phyloP scores from a whole-genome alignment of 2,113 vertebrate species.

The Elephantulus edwardii region DNA sequence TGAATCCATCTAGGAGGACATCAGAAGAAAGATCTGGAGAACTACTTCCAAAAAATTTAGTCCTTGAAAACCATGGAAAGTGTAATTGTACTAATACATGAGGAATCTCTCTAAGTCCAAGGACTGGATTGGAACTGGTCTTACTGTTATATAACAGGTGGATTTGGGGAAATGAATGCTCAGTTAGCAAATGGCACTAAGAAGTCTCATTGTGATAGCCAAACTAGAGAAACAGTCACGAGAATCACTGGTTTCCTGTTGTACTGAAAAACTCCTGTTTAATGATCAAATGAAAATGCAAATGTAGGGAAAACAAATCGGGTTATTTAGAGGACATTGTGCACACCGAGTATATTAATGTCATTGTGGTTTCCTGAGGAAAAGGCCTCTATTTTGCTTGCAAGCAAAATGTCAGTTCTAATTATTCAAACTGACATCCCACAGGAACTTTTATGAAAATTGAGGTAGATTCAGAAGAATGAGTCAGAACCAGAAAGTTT shows the following conservation, averaged over 20 bases:
- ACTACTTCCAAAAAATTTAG: neutral
- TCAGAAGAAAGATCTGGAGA: neutral
- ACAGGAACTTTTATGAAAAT: slow-evolving; percentile 77
- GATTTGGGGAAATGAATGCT: neutral
- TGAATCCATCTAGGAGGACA: neutral
- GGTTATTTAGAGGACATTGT: slow-evolving; percentile 63
- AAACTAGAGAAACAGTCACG: slow-evolving; percentile 1
- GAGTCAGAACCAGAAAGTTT: slow-evolving; percentile 26
- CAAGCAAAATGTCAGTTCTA: slow-evolving; percentile 70
- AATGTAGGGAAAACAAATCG: slow-evolving; percentile 67
- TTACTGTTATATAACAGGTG: slow-evolving; percentile 27
- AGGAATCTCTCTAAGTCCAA: neutral
- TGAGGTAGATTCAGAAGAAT: slow-evolving; percentile 54
- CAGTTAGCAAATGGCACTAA: neutral
- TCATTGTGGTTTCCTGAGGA: slow-evolving; percentile 68
- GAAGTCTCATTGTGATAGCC: neutral
- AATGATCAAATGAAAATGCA: slow-evolving; percentile 69
- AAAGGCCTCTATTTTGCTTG: slow-evolving; percentile 73
- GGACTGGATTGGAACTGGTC: neutral
- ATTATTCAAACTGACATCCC: slow-evolving; percentile 76
- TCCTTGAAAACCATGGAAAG: neutral
- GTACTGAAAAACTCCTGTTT: slow-evolving; percentile 60
- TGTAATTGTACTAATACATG: neutral
- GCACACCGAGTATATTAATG: slow-evolving; percentile 52
- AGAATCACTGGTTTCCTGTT: slow-evolving; percentile 57